Base-by-base conservation (phyloP, 2,888 invertebrate species). In the Drosophila rellima region DNA sequence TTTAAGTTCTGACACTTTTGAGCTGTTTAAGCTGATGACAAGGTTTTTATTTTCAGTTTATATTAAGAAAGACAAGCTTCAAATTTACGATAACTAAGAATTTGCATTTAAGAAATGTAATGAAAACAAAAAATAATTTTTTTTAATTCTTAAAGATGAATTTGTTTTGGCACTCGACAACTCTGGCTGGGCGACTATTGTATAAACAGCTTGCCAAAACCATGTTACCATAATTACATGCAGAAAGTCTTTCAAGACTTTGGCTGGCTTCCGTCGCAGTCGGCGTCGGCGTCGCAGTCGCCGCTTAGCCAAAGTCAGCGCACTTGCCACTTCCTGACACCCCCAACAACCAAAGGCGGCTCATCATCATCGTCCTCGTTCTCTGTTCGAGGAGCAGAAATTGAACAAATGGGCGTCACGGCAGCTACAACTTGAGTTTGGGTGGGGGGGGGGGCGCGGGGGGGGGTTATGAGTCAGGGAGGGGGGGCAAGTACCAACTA, bases 171-270 rank as follows among this genome's bases (percentile, higher is more conserved):
- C 7, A 23, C 11, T 69, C 37, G 88, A 56, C 80, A 82, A 80
- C 78, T 48, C 86, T 74, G 26, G 26, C 15, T 7, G 23, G 17
- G 13, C 17, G 20, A 51, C 35, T 64, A 54, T 67, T 76, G 81
- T 59, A 62, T 54, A 71, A 67, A 52, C 63, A 73, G 67, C 70
- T 78, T 82, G 86, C 88, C 88, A 85, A 83, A 83, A 88, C 70
- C 88, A 90, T 90, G 88, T 90, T 82, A 75, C 87, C 90, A 86
- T 90, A 88, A 90, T 90, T 88, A 90, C 88, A 88, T 88, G 88
- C 88, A 88, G 80, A 90, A 81, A 89, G 86, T 66, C 80, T 67
- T 66, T 63, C 70, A 52, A 39, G 62, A 35, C 65, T 63, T 51
- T 7, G 23, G 44, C 64, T 56, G 67, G 86, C 73, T 79, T 75